phyloP scores from a whole-genome alignment of 2,113 vertebrate species.

The Pollimyrus isidori region DNA sequence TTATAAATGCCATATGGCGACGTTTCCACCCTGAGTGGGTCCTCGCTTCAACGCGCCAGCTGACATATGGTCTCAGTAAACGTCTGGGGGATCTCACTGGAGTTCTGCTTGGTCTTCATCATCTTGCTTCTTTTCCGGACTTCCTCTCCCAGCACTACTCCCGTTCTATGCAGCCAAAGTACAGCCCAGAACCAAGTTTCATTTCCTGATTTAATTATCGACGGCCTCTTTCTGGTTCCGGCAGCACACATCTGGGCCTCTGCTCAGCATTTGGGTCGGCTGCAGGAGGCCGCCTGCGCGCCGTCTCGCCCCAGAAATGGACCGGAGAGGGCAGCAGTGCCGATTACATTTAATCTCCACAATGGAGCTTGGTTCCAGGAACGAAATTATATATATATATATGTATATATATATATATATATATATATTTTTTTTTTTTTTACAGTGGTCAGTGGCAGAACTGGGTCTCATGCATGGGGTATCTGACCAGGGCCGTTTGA shows the following conservation, averaged over 20 bases:
- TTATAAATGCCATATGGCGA: neutral
- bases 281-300: neutral
- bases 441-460: neutral
- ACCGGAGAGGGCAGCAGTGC: neutral
- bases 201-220: constrained; percentile 5
- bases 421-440: neutral
- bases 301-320: neutral
- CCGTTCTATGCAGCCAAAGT: neutral
- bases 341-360: neutral
- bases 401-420: no score
- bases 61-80: constrained; percentile 6
- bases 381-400: neutral
- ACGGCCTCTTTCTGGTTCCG: neutral
- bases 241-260: neutral
- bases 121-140: neutral
- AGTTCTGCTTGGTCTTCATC: neutral
- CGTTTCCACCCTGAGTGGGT: neutral
- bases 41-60: neutral
- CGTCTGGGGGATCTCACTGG: neutral
- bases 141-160: neutral
- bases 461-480: neutral
- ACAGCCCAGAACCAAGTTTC: neutral
- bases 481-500: no score
- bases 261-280: neutral
- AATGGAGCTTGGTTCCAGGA: neutral